Percentiles rank a stretch among this genome's conserved stretches.
Conservation (phyloP, 2,113 vertebrate genomes). For the Phrynosoma platyrhinos region DNA sequence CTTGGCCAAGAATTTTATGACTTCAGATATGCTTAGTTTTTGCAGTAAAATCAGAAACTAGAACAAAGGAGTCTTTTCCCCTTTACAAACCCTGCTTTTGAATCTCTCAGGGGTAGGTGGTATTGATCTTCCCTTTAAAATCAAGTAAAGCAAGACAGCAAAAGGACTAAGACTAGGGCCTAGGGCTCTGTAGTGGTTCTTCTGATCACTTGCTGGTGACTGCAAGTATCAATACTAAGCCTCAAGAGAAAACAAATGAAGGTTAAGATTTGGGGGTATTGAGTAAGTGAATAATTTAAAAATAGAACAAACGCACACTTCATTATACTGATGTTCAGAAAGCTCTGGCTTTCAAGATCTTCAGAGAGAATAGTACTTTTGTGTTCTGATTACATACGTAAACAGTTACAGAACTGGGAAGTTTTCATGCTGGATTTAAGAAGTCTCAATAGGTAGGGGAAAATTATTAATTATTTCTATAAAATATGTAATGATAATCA, state of each 20-base stretch:
- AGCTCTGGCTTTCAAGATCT: neutral
- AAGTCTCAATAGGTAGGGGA: neutral
- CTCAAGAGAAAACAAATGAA: neutral
- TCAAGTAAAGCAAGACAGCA: neutral
- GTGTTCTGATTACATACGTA: neutral
- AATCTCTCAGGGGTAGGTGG: neutral
- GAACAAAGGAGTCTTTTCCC: slow-evolving; percentile 20
- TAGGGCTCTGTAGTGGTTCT: neutral
- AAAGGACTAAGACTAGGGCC: neutral
- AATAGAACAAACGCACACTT: neutral
- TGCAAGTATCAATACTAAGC: neutral
- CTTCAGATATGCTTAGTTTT: neutral
- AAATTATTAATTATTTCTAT: neutral
- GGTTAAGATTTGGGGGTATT: no score
- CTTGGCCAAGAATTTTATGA: neutral
- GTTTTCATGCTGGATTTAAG: neutral
- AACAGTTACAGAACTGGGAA: no score
- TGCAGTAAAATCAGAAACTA: neutral
- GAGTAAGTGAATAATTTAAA: neutral
- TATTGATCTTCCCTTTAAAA: neutral
- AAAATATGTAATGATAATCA: neutral
- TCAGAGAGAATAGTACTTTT: neutral
- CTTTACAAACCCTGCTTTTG: neutral
- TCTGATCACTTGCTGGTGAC: neutral
- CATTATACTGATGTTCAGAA: neutral